Evolutionary conservation across 1,140 invertebrate species (phyloP), one percentile per base, ranked within the genome.

Genomic region (Aphaenogaster rudis): DNA sequence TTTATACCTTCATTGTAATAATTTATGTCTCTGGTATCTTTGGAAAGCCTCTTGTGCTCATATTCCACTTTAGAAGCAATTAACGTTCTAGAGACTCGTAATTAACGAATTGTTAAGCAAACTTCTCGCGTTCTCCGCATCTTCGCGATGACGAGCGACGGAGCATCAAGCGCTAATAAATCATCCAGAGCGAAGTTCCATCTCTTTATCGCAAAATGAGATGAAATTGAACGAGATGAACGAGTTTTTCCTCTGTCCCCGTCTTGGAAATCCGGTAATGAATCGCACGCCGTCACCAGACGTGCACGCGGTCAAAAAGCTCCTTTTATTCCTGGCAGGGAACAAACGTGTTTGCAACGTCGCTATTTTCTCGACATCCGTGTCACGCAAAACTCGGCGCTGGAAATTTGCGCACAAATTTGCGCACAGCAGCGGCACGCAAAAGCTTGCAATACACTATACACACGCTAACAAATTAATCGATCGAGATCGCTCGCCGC

Each of bases 91-190:
- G 21, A 76, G n/a, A 76, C 21, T 61, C 21, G 39, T 33, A 39
- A 61, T 77, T 61, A 77, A 42, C 54, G 50, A 77, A 59, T 77
- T 57, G 39, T 77, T 77, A 77, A 45, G 11, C 39, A 52, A 74
- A 54, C 48, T 36, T 45, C 39, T 61, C 54, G 67, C 11, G 36
- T 74, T 74, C 50, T 54, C 36, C n/a, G 9, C 54, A 21, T 45
- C 74, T 77, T 42, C n/a, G n/a, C n/a, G 9, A 42, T 59, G 36
- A 59, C 36, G 17, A 54, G 21, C 28, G 21, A 45, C 54, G 39
- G 17, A 78, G 57, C 28, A 28, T 2, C n/a, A 64, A 63, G 9
- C 33, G 54, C 59, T 28, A 42, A 66, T 66, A 79, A 39, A 79
- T 66, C 61, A 79, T 50, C 63, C 33, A 21, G 33, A 71, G 28